These are phyloP conservation scores for Euphonia xanthogaster DNA, from an alignment of 2,797 vertebrate species.

Conservation along the genomic window DNA sequence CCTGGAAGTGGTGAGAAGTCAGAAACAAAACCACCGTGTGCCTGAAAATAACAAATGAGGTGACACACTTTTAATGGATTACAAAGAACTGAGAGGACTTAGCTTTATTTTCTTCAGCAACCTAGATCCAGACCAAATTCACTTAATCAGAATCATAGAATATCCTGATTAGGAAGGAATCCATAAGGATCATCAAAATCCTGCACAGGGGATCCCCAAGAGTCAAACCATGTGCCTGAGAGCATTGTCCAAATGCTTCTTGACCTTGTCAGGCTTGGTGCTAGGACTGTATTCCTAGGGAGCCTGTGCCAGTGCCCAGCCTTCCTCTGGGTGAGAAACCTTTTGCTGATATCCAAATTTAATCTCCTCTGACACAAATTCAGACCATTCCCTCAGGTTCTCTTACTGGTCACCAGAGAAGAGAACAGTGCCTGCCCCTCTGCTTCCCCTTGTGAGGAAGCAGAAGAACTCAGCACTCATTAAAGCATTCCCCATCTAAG, in stretches of 20 bases:
- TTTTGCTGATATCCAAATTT: neutral
- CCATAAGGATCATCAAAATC: neutral
- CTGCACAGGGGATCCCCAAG: neutral
- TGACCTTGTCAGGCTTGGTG: neutral
- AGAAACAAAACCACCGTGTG: neutral
- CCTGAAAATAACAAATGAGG: neutral
- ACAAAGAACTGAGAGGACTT: neutral
- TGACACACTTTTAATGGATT: neutral
- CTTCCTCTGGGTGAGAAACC: neutral
- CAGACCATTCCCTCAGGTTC: neutral
- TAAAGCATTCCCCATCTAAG: neutral
- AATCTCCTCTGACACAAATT: neutral
- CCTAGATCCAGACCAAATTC: neutral
- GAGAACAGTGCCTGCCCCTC: neutral
- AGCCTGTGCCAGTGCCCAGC: accelerated
- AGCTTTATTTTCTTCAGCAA: neutral
- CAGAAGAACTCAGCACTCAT: neutral
- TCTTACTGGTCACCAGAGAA: neutral
- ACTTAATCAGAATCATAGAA: neutral
- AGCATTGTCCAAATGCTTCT: neutral
- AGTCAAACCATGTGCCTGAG: neutral
- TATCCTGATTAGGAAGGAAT: neutral
- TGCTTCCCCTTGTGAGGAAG: neutral
- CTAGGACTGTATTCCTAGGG: neutral
- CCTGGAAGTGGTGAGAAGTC: neutral